Evolutionary conservation across 2,888 invertebrate genomes (phyloP), one percentile per base, ranked within the genome.

Genomic region (Andrena marginata): DNA sequence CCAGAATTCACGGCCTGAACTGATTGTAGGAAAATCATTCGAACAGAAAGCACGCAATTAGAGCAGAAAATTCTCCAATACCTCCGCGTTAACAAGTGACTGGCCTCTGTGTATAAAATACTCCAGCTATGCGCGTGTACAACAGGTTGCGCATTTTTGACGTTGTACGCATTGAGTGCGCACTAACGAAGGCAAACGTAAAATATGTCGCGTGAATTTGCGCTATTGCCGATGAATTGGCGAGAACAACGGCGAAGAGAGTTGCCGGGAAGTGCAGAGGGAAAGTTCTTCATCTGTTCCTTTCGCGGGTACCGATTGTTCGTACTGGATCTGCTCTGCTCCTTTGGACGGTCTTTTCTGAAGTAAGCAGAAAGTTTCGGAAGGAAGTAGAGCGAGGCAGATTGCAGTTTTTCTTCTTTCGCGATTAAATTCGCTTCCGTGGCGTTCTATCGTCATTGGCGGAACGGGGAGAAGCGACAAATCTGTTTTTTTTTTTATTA

Each of bases 1-100:
- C 51, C 16, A 5, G 16, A 35, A 26, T 26, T 56, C 13, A n/a
- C 0, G 20, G 8, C 51, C 20, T 20, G 20, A 16, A 42, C 4
- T 42, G 42, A 42, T 42, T 4, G 42, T 42, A 2, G 8, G 80
- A 79, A 87, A 88, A 33, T 71, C 23, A 35, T 82, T 84, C 71
- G 82, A 87, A 82, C 78, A 73, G 42, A 73, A 80, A 81, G 8
- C 64, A 20, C 13, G 13, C 85, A 87, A 88, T 89, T 89, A 82
- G 77, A 86, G 81, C 81, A 76, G 73, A 75, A 85, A 84, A 81
- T 83, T 82, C 82, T 87, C 64, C 64, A 70, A 68, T 62, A 64
- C 48, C 69, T n/a, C 23, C 35, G 31, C 60, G 54, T 59, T 82
- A 74, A 67, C 74, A 63, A 69, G 51, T 62, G 72, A 56, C 48